Conservation (phyloP, 2,113 vertebrate genomes). For the Macquaria ambigua region DNA sequence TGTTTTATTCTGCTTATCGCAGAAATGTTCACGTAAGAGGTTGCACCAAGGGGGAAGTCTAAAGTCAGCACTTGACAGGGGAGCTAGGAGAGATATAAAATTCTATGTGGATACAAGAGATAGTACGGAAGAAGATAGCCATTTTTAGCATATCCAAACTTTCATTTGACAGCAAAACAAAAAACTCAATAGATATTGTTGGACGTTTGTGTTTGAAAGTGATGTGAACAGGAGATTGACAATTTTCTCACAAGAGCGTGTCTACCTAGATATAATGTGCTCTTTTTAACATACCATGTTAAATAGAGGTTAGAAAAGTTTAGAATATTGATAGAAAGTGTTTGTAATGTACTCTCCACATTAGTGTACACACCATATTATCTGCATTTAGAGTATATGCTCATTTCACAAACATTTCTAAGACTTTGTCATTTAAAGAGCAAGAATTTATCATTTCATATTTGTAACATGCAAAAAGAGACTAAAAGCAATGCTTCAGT, state of each 20-base stretch:
- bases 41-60: constrained; percentile 52
- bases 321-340: not conserved
- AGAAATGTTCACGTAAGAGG: constrained; percentile 51
- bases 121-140: constrained; percentile 46
- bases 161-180: constrained; percentile 52
- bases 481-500: not conserved
- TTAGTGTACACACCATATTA: not conserved
- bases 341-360: not conserved
- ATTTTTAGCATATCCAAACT: constrained; percentile 67
- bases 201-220: constrained; percentile 1
- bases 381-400: not conserved
- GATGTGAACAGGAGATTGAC: constrained; percentile 17
- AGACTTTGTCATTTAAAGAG: not conserved
- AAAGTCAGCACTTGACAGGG: constrained; percentile 66
- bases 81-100: constrained; percentile 61
- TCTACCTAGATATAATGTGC: not conserved
- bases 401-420: not conserved
- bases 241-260: constrained; percentile 39
- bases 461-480: constrained; percentile 6
- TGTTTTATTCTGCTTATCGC: constrained; percentile 75
- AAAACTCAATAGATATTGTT: constrained; percentile 54
- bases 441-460: not conserved
- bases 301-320: not conserved
- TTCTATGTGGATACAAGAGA: constrained; percentile 62
- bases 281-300: not conserved